Evolutionary conservation across 2,797 vertebrate species (phyloP), one percentile per base, ranked within the genome.

Genomic region (Megaceryle alcyon): DNA sequence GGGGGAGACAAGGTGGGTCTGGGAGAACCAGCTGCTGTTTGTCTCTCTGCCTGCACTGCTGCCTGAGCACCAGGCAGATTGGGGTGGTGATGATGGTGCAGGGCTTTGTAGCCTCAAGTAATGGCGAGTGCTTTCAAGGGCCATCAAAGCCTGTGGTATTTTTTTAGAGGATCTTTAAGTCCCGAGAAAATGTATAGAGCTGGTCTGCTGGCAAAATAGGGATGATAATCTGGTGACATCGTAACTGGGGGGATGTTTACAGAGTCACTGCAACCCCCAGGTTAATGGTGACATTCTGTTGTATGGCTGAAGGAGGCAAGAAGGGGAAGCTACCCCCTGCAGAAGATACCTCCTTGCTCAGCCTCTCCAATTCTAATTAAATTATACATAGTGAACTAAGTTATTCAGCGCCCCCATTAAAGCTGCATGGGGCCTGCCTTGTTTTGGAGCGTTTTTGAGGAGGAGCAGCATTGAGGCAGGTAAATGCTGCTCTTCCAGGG

Each of bases 301-400:
- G 28, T 8, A 9, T 22, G 43, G n/a, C 75, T 73, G 21, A 4
- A 12, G 41, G 59, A 12, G 37, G 63, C 60, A 68, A 43, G 48
- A 54, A 39, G 60, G 63, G 63, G 59, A 57, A 64, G 53, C 44
- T 68, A 41, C 44, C 16, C 28, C 28, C 23, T 75, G 70, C 71
- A 2, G 5, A 51, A 61, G 60, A 14, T 5, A 23, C 43, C 39
- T 82, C 88, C 41, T 46, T 43, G 4, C 39, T 69, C 59, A 33
- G 26, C 5, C 37, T 65, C 37, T 75, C 44, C 25, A 31, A 26
- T 37, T 31, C 2, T 3, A 64, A 82, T 75, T 94, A 14, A 94
- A 94, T 95, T 80, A 92, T 82, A 73, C 64, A 90, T 31, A 66
- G 80, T 53, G 46, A 64, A n/a, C 65, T 46, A 65, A 79, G 82